These are phyloP conservation scores for Orthosia gracilis DNA, from an alignment of 2,888 invertebrate genomes.

Conservation along the genomic window DNA sequence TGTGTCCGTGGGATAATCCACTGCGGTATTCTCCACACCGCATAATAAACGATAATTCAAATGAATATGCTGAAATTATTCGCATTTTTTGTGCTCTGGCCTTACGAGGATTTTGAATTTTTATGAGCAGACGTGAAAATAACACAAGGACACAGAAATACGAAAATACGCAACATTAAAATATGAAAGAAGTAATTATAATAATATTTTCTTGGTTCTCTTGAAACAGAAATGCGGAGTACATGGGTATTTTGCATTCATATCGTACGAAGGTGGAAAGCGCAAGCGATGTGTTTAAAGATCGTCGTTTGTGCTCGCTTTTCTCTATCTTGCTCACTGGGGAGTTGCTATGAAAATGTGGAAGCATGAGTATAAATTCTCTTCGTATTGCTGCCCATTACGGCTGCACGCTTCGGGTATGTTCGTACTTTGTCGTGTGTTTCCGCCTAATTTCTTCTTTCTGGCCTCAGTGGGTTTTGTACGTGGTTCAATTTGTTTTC, in stretches of 20 bases:
- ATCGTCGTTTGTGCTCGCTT: slow-evolving; percentile 40
- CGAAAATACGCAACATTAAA: slow-evolving; percentile 22
- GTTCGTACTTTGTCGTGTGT: slow-evolving; percentile 45
- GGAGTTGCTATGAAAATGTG: slow-evolving; percentile 52
- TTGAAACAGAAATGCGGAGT: slow-evolving; percentile 7
- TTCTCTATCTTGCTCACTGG: slow-evolving; percentile 37
- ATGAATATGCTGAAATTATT: slow-evolving; percentile 52
- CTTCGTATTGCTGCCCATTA: slow-evolving; percentile 53
- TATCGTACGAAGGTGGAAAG: slow-evolving; percentile 32
- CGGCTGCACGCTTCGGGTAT: slow-evolving; percentile 46
- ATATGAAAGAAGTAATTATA: slow-evolving; percentile 14
- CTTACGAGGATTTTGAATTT: slow-evolving; percentile 46
- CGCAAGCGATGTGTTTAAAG: slow-evolving; percentile 37
- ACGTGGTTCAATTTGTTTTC: neutral
- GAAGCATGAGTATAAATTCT: slow-evolving; percentile 45
- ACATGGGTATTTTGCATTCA: slow-evolving; percentile 50
- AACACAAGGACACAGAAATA: slow-evolving; percentile 11
- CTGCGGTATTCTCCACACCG: slow-evolving; percentile 49
- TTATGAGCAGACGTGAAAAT: slow-evolving; percentile 18
- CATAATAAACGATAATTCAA: slow-evolving; percentile 57
- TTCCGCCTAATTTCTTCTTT: slow-evolving; percentile 32
- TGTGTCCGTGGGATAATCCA: slow-evolving; percentile 50
- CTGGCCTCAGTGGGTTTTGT: neutral
- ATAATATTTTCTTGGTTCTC: slow-evolving; percentile 21
- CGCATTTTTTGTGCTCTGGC: slow-evolving; percentile 39